These are phyloP conservation scores for Nibea albiflora DNA, from an alignment of 2,113 vertebrate genomes.

Conservation along the genomic window DNA sequence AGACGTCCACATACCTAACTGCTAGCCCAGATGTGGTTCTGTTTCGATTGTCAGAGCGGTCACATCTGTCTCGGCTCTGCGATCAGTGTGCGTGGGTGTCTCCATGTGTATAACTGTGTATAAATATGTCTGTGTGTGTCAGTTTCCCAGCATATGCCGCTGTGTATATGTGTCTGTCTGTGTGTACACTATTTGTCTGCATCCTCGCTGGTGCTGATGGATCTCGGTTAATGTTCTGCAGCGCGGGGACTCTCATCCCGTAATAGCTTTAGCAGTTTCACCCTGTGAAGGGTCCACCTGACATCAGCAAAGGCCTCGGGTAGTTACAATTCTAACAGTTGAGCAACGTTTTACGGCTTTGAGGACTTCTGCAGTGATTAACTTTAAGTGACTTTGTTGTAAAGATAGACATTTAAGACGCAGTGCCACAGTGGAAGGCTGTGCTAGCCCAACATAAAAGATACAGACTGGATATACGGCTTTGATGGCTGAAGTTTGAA, in stretches of 20 bases:
- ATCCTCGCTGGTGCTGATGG: conserved; percentile 56
- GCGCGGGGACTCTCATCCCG: conserved; percentile 52
- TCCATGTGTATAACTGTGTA: conserved; percentile 33
- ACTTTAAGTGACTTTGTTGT: conserved; percentile 61
- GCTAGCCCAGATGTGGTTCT: conserved; percentile 75
- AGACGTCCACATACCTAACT: conserved; percentile 59
- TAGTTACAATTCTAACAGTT: conserved; percentile 19
- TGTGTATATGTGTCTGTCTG: conserved; percentile 24
- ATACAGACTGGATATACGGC: neutral
- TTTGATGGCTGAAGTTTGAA: conserved; percentile 12
- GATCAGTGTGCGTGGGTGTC: conserved; percentile 47
- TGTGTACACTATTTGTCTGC: conserved; percentile 56
- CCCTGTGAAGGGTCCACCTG: conserved; percentile 44
- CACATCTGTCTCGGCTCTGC: conserved; percentile 70
- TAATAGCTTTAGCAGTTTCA: conserved; percentile 71
- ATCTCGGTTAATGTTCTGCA: conserved; percentile 69
- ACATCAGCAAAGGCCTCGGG: conserved; percentile 7
- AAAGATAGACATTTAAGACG: conserved; percentile 55
- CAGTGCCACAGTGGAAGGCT: neutral
- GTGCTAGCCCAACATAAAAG: neutral
- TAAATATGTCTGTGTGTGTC: conserved; percentile 36
- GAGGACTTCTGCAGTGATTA: conserved; percentile 57
- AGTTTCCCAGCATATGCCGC: conserved; percentile 42
- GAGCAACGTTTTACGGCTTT: conserved; percentile 57
- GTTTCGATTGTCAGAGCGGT: conserved; percentile 58